Evolutionary conservation across 2,113 vertebrate species (phyloP), one percentile per base, ranked within the genome.

Genomic region (Aegithalos caudatus): DNA sequence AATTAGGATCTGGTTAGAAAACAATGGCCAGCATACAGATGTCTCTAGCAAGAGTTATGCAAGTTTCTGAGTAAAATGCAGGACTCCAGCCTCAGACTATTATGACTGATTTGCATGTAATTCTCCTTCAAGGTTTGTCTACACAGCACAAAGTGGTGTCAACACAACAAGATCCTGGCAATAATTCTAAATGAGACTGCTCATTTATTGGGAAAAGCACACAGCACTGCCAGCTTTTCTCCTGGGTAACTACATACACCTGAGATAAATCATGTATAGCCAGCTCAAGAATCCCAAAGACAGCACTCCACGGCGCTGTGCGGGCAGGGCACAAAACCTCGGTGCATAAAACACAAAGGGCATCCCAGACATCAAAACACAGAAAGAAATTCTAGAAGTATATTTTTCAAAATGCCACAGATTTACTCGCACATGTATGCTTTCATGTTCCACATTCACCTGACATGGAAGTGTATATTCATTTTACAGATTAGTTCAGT

Each of bases 11-110:
- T 77, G 11, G 19, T 76, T 84, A 74, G 45, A 79, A 95, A 95
- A 85, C 33, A 77, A 81, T 6, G 58, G 23, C 33, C 51, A 67
- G 54, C 25, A 56, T 22, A 48, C 2, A 40, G 67, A 54, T 17
- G 23, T 19, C 66, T 69, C 42, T 42, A 53, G 53, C 6, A 76
- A 87, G 19, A 23, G 53, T 22, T 91, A 65, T 50, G 69, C 38
- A 95, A 89, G 45, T 60, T 91, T 77, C 53, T 73, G 38, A 66
- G 62, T 42, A 79, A 89, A 91, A 92, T 25, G 50, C 24, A 78
- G 69, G 66, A 64, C 50, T 94, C 44, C 37, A 74, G 48, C 22
- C 71, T 86, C 33, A 76, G 37, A 73, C 73, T 48, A 19, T 51
- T 67, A 71, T 12, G 35, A 88, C 38, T 19, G n/a, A 94, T 76